Conservation (phyloP, 2,113 vertebrate genomes). For the Mobula birostris region DNA sequence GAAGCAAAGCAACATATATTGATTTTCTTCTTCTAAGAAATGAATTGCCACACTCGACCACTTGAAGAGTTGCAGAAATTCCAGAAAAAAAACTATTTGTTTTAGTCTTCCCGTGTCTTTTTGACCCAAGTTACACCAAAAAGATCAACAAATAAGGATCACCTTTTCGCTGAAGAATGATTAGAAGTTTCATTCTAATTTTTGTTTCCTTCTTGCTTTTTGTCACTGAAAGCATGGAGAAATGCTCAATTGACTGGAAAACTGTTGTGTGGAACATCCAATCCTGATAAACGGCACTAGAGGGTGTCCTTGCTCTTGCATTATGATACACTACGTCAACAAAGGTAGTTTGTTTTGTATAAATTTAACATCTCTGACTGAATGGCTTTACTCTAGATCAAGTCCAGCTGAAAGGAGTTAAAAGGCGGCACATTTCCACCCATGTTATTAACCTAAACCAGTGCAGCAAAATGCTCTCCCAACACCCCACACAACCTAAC, state of each 20-base stretch:
- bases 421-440: background rate
- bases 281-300: background rate
- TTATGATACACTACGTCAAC: background rate
- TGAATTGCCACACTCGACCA: background rate
- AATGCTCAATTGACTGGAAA: background rate
- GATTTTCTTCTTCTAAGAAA: no score
- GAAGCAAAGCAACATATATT: no score
- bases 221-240: background rate
- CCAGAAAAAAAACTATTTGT: background rate
- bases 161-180: background rate
- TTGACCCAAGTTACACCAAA: background rate
- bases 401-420: background rate
- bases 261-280: background rate
- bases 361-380: background rate
- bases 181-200: background rate
- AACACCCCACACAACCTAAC: no score
- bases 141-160: background rate
- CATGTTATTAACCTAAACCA: background rate
- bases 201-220: background rate
- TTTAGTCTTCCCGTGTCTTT: background rate
- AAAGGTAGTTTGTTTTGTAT: background rate
- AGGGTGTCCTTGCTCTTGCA: background rate
- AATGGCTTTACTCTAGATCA: background rate
- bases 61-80: background rate
- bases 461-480: no score